Evolutionary conservation across 2,888 invertebrate genomes (phyloP).

Genomic region (Synergus japonicus): DNA sequence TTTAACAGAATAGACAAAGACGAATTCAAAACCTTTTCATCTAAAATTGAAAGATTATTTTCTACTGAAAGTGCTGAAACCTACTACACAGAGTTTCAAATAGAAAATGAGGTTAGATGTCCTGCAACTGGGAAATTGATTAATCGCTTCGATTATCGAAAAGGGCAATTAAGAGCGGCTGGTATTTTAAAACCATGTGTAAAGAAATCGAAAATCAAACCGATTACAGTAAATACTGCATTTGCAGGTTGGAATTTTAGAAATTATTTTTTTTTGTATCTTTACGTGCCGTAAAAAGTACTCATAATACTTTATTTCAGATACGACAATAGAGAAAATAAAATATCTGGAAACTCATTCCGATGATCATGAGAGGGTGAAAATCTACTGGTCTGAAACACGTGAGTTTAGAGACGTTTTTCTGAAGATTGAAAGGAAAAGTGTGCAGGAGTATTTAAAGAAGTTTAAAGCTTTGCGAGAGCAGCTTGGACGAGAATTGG

Average conservation of each 20-base stretch:
- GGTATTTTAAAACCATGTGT: neutral
- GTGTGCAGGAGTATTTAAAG: conserved; percentile 4
- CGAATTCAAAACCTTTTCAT: neutral
- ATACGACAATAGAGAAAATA: neutral
- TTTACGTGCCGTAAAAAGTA: neutral
- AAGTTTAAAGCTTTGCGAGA: conserved; percentile 24
- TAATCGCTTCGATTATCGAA: conserved; percentile 2
- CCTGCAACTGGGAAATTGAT: conserved; percentile 10
- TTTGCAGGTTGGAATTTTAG: neutral
- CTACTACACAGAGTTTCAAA: conserved; percentile 1
- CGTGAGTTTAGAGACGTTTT: neutral
- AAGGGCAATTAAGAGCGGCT: neutral
- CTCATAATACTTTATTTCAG: conserved; percentile 1
- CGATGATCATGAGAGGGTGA: neutral
- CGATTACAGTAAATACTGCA: neutral
- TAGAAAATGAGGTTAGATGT: conserved; percentile 7
- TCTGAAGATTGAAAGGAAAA: conserved; percentile 3
- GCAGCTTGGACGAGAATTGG: conserved; percentile 16
- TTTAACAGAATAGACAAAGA: conserved; percentile 12
- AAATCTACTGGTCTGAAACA: neutral
- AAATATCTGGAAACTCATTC: conserved; percentile 2
- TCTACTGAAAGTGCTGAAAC: neutral
- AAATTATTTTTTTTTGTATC: neutral
- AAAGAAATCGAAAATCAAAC: neutral
- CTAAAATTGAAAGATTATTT: conserved; percentile 2